These are phyloP conservation scores for Cephus spinipes DNA, from an alignment of 2,888 invertebrate species.

Conservation along the genomic window DNA sequence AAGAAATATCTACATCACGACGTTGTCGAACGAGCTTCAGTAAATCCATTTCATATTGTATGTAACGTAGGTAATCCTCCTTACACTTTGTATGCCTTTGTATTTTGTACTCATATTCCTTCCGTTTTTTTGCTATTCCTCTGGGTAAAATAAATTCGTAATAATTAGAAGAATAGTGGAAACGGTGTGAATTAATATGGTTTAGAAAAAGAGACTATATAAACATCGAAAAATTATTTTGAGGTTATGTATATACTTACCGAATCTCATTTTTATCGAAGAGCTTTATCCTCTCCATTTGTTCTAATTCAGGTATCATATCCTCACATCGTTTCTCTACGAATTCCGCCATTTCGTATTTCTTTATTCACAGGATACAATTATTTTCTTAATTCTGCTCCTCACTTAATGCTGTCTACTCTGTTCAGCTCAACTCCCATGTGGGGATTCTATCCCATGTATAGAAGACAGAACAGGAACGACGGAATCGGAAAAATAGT, in stretches of 20 bases:
- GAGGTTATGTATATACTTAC: slow-evolving; percentile 62
- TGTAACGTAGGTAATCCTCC: slow-evolving; percentile 78
- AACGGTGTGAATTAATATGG: background rate
- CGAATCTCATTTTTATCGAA: slow-evolving; percentile 79
- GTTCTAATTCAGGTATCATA: slow-evolving; percentile 84
- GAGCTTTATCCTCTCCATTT: slow-evolving; percentile 79
- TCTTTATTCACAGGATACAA: no score
- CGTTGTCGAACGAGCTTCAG: slow-evolving; percentile 75
- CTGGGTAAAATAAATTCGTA: slow-evolving; percentile 60
- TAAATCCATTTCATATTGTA: slow-evolving; percentile 78
- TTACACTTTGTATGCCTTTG: slow-evolving; percentile 76
- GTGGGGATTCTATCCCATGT: no score
- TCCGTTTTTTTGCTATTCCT: slow-evolving; percentile 76
- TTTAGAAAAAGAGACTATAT: background rate
- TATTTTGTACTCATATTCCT: slow-evolving; percentile 80
- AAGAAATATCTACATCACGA: slow-evolving; percentile 67
- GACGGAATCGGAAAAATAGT: no score
- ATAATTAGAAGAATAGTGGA: slow-evolving; percentile 5
- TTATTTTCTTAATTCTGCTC: no score
- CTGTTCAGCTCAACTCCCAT: no score
- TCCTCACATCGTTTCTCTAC: slow-evolving; percentile 83
- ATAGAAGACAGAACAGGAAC: no score
- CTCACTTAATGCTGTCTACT: no score
- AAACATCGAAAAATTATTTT: no score
- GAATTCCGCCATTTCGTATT: slow-evolving; percentile 79